A percentile compares a stretch with the other conserved stretches of the same genome.
Conservation (phyloP, 2,113 vertebrate species). For the Lasiurus borealis region DNA sequence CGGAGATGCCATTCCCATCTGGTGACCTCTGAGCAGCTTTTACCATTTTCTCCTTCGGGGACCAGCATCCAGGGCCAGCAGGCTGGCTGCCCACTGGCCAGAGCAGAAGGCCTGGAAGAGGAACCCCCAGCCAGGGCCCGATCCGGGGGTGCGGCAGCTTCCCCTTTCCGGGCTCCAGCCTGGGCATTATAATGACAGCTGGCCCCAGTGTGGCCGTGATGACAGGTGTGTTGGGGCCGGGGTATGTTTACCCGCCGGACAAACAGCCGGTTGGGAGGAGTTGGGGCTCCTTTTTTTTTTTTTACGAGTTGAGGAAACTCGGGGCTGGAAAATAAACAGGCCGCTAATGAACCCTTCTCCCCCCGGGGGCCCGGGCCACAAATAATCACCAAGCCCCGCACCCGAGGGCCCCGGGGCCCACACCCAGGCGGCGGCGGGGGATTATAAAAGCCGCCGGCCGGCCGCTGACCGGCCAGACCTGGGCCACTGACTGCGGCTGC, state of each 20-base stretch:
- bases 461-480: conserved; percentile 37
- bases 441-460: conserved; percentile 77
- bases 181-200: conserved; percentile 56
- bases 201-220: conserved; percentile 37
- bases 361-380: conserved; percentile 53
- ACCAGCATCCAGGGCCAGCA: not conserved
- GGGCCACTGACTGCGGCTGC: conserved; percentile 60
- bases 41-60: not conserved
- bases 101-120: not conserved
- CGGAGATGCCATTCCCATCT: not conserved
- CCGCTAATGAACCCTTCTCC: conserved; percentile 72
- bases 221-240: conserved; percentile 57
- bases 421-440: conserved; percentile 41
- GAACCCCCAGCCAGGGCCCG: not conserved
- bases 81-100: not conserved
- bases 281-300: conserved; percentile 74
- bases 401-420: conserved; percentile 27
- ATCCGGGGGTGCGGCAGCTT: not conserved
- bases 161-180: not conserved
- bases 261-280: conserved; percentile 75
- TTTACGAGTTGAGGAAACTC: conserved; percentile 82
- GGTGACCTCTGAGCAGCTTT: too few species aligned
- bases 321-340: conserved; percentile 76
- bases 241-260: conserved; percentile 80
- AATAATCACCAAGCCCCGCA: conserved; percentile 80